These are phyloP conservation scores for Trematocara nigrifrons DNA, from an alignment of 2,113 vertebrate genomes.

Conservation along the genomic window DNA sequence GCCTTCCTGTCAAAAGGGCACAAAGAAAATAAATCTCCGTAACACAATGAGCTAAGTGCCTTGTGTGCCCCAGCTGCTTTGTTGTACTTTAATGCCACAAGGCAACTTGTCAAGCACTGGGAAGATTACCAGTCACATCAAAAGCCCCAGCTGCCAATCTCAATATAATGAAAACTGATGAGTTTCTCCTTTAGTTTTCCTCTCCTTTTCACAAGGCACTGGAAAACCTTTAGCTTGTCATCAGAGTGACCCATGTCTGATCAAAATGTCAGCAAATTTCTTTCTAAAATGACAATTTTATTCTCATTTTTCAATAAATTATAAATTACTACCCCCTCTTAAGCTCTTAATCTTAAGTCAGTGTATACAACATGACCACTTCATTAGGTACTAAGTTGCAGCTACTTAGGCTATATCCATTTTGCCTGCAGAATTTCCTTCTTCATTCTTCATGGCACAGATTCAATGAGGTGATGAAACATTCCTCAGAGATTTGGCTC, in stretches of 20 bases:
- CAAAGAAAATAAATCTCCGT: constrained; percentile 5
- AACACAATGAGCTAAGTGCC: neutral
- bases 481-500: neutral
- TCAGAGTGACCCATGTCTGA: neutral
- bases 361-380: neutral
- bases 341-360: neutral
- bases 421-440: neutral
- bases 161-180: neutral
- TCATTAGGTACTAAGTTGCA: neutral
- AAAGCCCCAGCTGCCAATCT: neutral
- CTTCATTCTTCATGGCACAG: neutral
- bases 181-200: neutral
- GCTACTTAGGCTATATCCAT: neutral
- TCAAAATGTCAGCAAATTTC: neutral
- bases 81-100: constrained; percentile 6
- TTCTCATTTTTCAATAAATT: neutral
- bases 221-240: neutral
- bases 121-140: constrained; percentile 27
- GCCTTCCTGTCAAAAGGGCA: neutral
- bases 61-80: neutral
- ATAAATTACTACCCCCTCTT: neutral
- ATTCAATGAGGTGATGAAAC: neutral
- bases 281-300: neutral
- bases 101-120: neutral
- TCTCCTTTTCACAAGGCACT: neutral